These are phyloP conservation scores for Hyperoplus immaculatus DNA, from an alignment of 2,797 vertebrate species.

Conservation along the genomic window DNA sequence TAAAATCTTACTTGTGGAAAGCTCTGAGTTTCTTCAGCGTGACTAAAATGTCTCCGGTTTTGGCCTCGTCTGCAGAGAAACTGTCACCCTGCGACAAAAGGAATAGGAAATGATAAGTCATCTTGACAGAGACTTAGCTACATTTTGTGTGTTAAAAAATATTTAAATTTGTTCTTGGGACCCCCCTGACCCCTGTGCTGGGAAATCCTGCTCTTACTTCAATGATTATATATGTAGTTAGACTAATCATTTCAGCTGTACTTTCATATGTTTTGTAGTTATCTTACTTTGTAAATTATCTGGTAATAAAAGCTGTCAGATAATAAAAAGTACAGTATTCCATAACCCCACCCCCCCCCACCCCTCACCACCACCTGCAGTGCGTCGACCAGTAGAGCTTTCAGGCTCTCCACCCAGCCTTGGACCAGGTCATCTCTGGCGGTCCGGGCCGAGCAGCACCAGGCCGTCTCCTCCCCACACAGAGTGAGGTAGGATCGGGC, in stretches of 20 bases:
- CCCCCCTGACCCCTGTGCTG: background rate
- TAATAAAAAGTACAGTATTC: too few species aligned
- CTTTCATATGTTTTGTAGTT: too few species aligned
- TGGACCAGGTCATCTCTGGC: conserved; percentile 86
- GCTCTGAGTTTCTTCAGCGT: conserved; percentile 87
- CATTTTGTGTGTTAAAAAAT: too few species aligned
- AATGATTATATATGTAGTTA: too few species aligned
- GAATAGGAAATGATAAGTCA: background rate
- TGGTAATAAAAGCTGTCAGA: too few species aligned
- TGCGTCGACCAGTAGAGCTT: conserved; percentile 74
- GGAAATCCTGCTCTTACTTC: background rate
- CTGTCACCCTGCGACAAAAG: conserved; percentile 75
- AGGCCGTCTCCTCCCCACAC: conserved; percentile 79
- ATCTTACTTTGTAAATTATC: too few species aligned
- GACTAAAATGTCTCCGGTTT: conserved; percentile 74
- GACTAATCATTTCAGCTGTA: too few species aligned
- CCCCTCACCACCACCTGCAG: conserved; percentile 62
- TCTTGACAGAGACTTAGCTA: background rate
- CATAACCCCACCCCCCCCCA: too few species aligned
- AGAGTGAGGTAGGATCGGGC: conserved; percentile 87
- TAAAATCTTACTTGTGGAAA: conserved; percentile 90
- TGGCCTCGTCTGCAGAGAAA: conserved; percentile 76
- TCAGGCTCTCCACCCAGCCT: conserved; percentile 84
- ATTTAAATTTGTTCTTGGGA: background rate
- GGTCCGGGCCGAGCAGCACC: conserved; percentile 70